These are phyloP conservation scores for Dendroctonus valens DNA, from an alignment of 1,140 invertebrate species.

Conservation along the genomic window DNA sequence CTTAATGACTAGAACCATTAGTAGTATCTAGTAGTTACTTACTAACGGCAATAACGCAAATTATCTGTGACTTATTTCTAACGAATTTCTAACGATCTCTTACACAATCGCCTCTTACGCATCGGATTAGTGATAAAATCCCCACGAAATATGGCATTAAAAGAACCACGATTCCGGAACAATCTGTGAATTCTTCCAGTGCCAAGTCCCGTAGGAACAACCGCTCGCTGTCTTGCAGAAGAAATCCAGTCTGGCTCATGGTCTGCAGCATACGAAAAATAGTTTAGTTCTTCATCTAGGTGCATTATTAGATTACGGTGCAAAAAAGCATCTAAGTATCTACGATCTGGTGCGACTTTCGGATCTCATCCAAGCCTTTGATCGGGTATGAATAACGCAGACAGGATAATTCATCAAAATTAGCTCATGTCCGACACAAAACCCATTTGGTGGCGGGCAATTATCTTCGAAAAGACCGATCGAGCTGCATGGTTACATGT, in stretches of 20 bases:
- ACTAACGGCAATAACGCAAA: too few relatives aligned
- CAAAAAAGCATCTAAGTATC: background rate
- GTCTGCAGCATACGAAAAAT: background rate
- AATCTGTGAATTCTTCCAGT: conserved; percentile 57
- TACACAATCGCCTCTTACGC: too few relatives aligned
- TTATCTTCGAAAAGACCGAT: too few relatives aligned
- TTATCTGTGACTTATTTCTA: too few relatives aligned
- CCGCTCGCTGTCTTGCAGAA: too few relatives aligned
- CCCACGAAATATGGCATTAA: conserved; percentile 53
- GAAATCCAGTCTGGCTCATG: background rate
- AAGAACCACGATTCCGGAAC: conserved; percentile 53
- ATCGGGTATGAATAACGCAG: background rate
- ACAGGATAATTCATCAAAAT: background rate
- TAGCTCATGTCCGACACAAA: background rate
- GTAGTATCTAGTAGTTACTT: too few relatives aligned
- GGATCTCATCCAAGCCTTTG: background rate
- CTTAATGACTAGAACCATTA: too few relatives aligned
- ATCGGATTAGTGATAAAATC: background rate
- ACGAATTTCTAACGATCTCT: too few relatives aligned
- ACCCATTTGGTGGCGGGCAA: background rate
- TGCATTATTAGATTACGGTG: too few relatives aligned
- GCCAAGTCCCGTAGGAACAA: conserved; percentile 50
- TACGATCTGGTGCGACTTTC: too few relatives aligned
- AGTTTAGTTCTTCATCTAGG: background rate
- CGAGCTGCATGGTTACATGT: too few relatives aligned